Percentiles rank a stretch among this genome's conserved stretches.
phyloP scores from a whole-genome alignment of 2,888 invertebrate genomes.

The Caenorhabditis japonica region DNA sequence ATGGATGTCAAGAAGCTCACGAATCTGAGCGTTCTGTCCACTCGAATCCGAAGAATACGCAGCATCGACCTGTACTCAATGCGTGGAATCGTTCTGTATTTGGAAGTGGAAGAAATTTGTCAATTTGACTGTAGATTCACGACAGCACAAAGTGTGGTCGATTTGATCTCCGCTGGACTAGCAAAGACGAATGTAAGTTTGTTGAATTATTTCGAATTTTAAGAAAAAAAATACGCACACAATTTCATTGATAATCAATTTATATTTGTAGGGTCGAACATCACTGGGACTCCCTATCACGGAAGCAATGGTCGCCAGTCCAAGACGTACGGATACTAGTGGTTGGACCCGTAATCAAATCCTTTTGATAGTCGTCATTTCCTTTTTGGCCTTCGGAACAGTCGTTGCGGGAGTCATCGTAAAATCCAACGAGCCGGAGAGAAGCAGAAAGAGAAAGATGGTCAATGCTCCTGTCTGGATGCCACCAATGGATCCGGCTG shows the following conservation, averaged over 20 bases:
- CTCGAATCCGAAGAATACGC: conserved; percentile 13
- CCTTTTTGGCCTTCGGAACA: conserved; percentile 21
- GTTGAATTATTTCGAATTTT: not conserved
- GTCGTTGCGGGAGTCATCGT: conserved; percentile 30
- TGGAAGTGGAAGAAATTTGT: conserved; percentile 61
- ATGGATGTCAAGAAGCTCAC: conserved; percentile 44
- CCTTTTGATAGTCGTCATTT: conserved; percentile 10
- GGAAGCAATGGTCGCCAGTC: conserved; percentile 44
- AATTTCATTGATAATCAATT: no score
- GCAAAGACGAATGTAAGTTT: conserved; percentile 51
- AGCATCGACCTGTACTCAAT: not conserved
- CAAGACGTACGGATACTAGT: not conserved
- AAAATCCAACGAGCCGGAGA: conserved; percentile 14
- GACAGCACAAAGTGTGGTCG: conserved; percentile 65
- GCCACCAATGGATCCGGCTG: conserved; percentile 45
- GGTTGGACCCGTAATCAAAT: conserved; percentile 12
- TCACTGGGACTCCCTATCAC: conserved; percentile 44
- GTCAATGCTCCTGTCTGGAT: conserved; percentile 56
- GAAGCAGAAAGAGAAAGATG: conserved; percentile 50
- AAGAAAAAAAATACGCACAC: no score
- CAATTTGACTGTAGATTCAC: conserved; percentile 61
- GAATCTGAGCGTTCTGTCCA: conserved; percentile 19
- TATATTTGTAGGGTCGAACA: conserved; percentile 12
- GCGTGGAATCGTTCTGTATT: conserved; percentile 49
- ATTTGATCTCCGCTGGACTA: conserved; percentile 65